Evolutionary conservation across 1,140 invertebrate genomes (phyloP).

Genomic region (Steinernema khuongi): DNA sequence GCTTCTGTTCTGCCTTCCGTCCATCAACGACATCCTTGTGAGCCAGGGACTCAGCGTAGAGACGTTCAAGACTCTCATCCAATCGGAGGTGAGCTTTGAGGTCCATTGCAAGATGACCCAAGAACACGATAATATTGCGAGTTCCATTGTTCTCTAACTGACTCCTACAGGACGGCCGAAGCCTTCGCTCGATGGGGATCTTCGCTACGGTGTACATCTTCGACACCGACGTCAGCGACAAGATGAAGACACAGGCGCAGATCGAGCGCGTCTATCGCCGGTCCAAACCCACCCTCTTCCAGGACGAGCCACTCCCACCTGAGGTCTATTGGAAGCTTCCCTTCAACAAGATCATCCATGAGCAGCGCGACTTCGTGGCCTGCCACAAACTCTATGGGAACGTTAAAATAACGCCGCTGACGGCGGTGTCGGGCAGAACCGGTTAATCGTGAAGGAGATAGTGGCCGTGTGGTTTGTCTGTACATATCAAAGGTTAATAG

Average conservation of each 20-base stretch:
- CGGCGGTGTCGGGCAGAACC: conserved; percentile 14
- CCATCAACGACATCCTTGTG: conserved; percentile 53
- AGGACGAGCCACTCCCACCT: conserved; percentile 33
- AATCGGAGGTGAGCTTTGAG: conserved; percentile 46
- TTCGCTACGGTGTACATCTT: conserved; percentile 58
- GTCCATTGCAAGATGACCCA: neutral
- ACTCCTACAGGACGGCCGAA: conserved; percentile 44
- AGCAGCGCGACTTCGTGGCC: conserved; percentile 50
- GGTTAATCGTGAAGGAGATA: neutral
- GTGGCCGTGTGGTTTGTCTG: neutral
- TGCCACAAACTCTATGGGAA: conserved; percentile 59
- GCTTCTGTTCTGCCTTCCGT: conserved; percentile 54
- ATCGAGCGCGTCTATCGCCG: conserved; percentile 54
- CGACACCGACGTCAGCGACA: conserved; percentile 53
- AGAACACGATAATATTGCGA: neutral
- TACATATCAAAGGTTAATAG: neutral
- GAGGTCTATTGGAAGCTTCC: conserved; percentile 50
- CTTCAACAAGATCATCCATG: conserved; percentile 50
- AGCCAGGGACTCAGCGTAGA: conserved; percentile 54
- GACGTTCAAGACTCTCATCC: conserved; percentile 51
- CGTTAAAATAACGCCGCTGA: conserved; percentile 43
- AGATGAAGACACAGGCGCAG: conserved; percentile 52
- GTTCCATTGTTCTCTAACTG: conserved; percentile 14
- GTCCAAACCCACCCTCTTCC: conserved; percentile 51
- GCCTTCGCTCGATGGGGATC: conserved; percentile 52